Percentiles rank a stretch among this genome's conserved stretches.
phyloP scores from a whole-genome alignment of 2,888 invertebrate genomes.

The Pristionchus exspectatus region DNA sequence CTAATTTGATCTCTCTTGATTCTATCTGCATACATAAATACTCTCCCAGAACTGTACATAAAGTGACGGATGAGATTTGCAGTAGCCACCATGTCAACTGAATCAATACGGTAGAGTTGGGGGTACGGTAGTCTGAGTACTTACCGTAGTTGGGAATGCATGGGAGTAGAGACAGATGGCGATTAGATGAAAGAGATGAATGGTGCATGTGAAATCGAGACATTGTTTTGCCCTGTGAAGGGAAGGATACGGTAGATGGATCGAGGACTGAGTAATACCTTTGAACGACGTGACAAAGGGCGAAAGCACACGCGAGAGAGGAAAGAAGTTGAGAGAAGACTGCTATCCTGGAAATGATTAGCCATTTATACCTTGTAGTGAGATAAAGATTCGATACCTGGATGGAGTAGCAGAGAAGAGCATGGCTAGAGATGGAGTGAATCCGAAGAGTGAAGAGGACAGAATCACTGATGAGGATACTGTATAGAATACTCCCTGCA shows the following conservation, averaged over 20 bases:
- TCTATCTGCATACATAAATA: slow-evolving; percentile 95
- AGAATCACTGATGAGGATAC: slow-evolving; percentile 65
- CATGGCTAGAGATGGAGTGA: slow-evolving; percentile 68
- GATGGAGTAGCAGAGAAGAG: slow-evolving; percentile 64
- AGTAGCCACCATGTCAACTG: slow-evolving; percentile 92
- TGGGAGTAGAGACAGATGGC: slow-evolving; percentile 93
- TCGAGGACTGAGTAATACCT: background rate
- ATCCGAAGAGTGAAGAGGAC: slow-evolving; percentile 64
- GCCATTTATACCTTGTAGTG: too few relatives aligned
- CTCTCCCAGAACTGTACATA: slow-evolving; percentile 96
- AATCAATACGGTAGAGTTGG: slow-evolving; percentile 79
- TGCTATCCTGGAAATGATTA: background rate
- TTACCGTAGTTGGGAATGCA: slow-evolving; percentile 85
- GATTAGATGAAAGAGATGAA: slow-evolving; percentile 86
- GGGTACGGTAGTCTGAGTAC: background rate
- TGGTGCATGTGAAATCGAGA: slow-evolving; percentile 91
- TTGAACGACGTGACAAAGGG: slow-evolving; percentile 63
- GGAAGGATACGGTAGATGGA: background rate
- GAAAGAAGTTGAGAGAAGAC: slow-evolving; percentile 46
- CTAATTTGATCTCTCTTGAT: slow-evolving; percentile 88
- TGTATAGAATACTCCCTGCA: slow-evolving; percentile 71
- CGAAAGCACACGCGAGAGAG: slow-evolving; percentile 60
- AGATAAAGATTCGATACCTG: background rate
- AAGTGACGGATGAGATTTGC: slow-evolving; percentile 85
- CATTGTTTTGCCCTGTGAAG: slow-evolving; percentile 90